phyloP scores from a whole-genome alignment of 1,140 invertebrate species.

The Bombus waltoni region DNA sequence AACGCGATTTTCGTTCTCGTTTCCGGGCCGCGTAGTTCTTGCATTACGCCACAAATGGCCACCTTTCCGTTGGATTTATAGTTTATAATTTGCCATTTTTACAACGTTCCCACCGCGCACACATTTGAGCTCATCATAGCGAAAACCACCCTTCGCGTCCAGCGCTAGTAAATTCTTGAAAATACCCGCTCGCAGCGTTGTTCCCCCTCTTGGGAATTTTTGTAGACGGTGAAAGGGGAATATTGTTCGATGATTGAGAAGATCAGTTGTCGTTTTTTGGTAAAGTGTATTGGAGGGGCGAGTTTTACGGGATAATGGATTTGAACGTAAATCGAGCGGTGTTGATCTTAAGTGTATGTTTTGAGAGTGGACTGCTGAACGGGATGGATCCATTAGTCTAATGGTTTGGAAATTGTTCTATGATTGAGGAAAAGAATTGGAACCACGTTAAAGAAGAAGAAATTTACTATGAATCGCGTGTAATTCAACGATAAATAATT shows the following conservation, averaged over 20 bases:
- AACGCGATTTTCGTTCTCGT: conserved; percentile 48
- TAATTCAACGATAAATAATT: too few relatives aligned
- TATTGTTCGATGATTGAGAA: not conserved
- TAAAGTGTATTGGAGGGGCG: not conserved
- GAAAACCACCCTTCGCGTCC: not conserved
- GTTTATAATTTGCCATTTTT: conserved; percentile 38
- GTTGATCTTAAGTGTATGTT: too few relatives aligned
- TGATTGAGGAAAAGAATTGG: too few relatives aligned
- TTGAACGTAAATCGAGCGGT: too few relatives aligned
- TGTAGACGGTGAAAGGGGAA: not conserved
- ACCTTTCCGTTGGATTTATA: not conserved
- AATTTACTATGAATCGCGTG: too few relatives aligned
- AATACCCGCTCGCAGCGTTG: not conserved
- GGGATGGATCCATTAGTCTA: too few relatives aligned
- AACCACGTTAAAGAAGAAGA: too few relatives aligned
- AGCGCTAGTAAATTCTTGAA: not conserved
- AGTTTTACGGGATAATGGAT: too few relatives aligned
- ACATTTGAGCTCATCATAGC: not conserved
- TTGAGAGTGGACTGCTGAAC: too few relatives aligned
- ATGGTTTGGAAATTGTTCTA: too few relatives aligned
- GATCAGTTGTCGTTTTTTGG: not conserved
- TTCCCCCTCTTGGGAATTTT: not conserved
- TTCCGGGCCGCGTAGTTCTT: not conserved
- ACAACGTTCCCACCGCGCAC: not conserved
- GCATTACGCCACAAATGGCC: not conserved